Evolutionary conservation across 2,797 vertebrate species (phyloP).

Genomic region (Sarcophilus harrisii): DNA sequence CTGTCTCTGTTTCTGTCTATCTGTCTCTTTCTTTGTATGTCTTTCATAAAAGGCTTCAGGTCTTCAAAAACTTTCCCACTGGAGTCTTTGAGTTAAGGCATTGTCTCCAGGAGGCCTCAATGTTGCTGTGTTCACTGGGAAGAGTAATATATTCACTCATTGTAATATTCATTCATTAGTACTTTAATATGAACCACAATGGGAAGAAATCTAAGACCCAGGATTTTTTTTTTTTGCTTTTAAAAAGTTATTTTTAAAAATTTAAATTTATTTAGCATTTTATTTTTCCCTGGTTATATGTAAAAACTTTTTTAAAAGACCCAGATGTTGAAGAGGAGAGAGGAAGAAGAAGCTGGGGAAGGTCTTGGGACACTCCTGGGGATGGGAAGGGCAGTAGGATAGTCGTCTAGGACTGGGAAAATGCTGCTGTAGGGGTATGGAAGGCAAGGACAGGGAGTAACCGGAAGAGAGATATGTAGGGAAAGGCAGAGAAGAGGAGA

Average conservation of each 20-base stretch:
- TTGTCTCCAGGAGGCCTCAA: not conserved
- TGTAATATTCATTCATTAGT: not conserved
- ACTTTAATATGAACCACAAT: not conserved
- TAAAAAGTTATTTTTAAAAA: too few species aligned
- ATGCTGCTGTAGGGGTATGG: too few species aligned
- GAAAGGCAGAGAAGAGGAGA: not conserved
- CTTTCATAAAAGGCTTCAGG: not conserved
- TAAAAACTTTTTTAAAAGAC: too few species aligned
- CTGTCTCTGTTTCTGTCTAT: not conserved
- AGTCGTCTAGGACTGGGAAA: not conserved
- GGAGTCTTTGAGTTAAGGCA: not conserved
- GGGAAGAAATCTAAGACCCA: not conserved
- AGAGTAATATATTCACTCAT: not conserved
- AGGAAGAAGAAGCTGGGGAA: not conserved
- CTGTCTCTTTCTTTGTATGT: not conserved
- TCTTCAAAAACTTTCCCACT: not conserved
- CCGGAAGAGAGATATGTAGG: not conserved
- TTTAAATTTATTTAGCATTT: too few species aligned
- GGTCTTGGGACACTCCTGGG: not conserved
- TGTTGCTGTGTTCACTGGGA: not conserved
- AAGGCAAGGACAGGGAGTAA: not conserved
- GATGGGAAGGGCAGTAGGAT: not conserved
- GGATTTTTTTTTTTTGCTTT: too few species aligned
- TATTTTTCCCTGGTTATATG: too few species aligned
- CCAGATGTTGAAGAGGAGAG: not conserved